Conservation (phyloP, 2,113 vertebrate genomes). For the Lagopus muta region DNA sequence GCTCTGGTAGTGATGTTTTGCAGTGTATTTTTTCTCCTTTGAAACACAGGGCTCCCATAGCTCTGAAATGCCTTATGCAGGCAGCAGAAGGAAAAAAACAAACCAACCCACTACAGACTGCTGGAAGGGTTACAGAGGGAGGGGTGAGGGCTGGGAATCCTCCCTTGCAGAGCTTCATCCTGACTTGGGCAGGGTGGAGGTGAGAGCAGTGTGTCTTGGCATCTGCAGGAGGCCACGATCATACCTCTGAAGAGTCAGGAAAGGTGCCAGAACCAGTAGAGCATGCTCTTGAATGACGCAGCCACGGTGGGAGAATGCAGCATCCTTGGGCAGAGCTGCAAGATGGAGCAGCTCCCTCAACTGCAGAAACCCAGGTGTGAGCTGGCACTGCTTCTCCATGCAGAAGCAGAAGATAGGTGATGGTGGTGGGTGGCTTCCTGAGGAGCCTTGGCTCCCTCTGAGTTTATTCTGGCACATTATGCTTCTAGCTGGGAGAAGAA, state of each 20-base stretch:
- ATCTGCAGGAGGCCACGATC: neutral
- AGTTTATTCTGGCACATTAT: slow-evolving; percentile 27
- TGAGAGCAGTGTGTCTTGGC: neutral
- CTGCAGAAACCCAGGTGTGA: neutral
- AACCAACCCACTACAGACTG: neutral
- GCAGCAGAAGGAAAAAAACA: neutral
- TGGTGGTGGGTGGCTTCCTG: slow-evolving; percentile 23
- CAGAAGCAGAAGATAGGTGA: neutral
- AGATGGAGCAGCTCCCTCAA: neutral
- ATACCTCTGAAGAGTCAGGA: neutral
- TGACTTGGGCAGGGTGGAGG: neutral
- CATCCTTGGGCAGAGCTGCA: neutral
- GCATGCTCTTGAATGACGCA: neutral
- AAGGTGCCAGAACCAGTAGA: neutral
- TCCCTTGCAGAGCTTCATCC: neutral
- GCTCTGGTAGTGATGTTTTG: neutral
- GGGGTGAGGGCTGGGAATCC: neutral
- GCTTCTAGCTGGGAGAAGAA: neutral
- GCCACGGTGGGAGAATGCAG: neutral
- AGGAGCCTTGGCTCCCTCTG: neutral
- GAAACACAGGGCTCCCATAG: neutral
- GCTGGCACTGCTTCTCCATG: neutral
- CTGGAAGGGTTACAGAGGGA: neutral
- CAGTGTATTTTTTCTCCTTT: neutral
- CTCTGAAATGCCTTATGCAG: slow-evolving; percentile 3